Evolutionary conservation across 2,113 vertebrate genomes (phyloP), one percentile per base, ranked within the genome.

Genomic region (Athene noctua): DNA sequence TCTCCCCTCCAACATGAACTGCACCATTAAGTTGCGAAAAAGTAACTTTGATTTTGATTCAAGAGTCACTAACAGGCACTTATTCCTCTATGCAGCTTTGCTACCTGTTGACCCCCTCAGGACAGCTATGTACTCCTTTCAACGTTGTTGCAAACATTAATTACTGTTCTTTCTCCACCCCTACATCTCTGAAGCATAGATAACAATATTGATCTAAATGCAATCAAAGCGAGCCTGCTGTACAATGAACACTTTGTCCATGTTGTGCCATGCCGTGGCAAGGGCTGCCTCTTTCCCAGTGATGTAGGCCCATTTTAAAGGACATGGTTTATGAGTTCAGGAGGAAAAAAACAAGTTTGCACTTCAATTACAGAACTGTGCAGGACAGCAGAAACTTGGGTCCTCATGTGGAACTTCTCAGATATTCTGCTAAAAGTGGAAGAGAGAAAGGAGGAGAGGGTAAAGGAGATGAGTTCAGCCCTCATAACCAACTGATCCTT

Each of bases 191-290:
- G 79, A 51, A 30, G 71, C 5, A 11, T 8, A 68, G 92, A 86
- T 90, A 95, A 75, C 54, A 65, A 49, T 74, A 92, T 62, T 91
- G 94, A 94, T 86, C 83, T 86, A 51, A 92, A 88, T 11, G 63
- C 52, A 87, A 94, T 72, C 94, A 73, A 94, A 92, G 71, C 0
- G 0, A 91, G 71, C 49, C 46, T 52, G 68, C 30, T 1, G 1
- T 4, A 92, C 93, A 95, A 80, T 11, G 40, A 86, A 63, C 25
- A 34, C 68, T 88, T 86, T 93, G 89, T 96, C 68, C 84, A 55
- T 2, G 1, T 6, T 25, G 62, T 86, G 83, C 72, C 51, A 62
- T 11, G 29, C 58, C 0, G 11, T 40, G 81, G 92, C 90, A 77
- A 85, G 89, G 46, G 77, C 84, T 95, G 73, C n/a, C 54, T n/a